A percentile compares a stretch with the other conserved stretches of the same genome.
Evolutionary conservation across 2,113 vertebrate genomes (phyloP).

Genomic region (Progne subis): DNA sequence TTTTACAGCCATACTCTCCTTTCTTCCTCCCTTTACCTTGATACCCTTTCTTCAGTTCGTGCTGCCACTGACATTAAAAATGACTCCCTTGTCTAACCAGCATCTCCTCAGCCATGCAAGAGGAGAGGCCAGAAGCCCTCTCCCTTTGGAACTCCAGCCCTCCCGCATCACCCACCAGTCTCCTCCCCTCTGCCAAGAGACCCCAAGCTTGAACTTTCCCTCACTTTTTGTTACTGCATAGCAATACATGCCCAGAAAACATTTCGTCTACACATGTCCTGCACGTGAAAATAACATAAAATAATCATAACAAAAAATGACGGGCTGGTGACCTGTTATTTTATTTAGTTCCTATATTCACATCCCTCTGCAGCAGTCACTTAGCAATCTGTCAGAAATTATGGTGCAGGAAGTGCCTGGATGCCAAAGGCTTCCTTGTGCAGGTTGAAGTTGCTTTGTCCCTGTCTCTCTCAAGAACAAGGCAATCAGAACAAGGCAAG

Average conservation of each 20-base stretch:
- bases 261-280: background rate
- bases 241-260: rapidly evolving
- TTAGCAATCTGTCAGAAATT: background rate
- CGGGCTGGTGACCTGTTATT: background rate
- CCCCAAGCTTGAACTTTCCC: background rate
- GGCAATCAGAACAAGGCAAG: background rate
- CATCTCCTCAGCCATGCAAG: background rate
- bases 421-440: background rate
- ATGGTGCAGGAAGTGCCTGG: background rate
- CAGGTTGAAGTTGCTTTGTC: background rate
- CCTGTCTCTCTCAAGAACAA: background rate
- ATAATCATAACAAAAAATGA: background rate
- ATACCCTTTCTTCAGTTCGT: background rate
- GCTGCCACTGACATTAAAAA: background rate
- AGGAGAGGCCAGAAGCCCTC: background rate
- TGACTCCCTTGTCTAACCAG: background rate
- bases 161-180: rapidly evolving
- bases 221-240: background rate
- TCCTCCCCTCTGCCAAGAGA: background rate
- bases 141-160: rapidly evolving
- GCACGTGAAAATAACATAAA: background rate
- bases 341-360: background rate
- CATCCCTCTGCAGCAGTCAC: background rate
- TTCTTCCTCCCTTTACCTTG: background rate
- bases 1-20: background rate